Base-by-base conservation (phyloP, 2,797 vertebrate species). In the Pseudomugil gertrudae region DNA sequence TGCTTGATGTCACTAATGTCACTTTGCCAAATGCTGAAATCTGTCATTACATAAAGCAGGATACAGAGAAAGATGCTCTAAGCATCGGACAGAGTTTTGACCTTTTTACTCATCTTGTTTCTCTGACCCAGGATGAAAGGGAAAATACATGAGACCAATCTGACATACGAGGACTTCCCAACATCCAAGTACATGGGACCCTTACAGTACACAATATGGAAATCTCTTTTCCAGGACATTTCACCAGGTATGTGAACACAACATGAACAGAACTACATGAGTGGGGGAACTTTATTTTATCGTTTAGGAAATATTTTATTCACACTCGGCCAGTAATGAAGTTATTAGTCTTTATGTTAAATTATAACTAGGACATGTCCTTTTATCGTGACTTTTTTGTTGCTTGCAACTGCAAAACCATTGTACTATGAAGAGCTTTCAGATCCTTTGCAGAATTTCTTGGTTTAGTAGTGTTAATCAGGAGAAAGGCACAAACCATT, bases 171-270 rank as follows among this genome's bases (percentile, higher is more conserved):
- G 89, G 98, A 99, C 66, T 99, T 99, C 70, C 98, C 97, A 0
- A 99, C 98, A 56, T 98, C 97, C 68, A 99, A 99, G 80, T 99
- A 99, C 91, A 98, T 96, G 87, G 98, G 98, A 0, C 97, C 98
- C 0, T 90, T 99, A 83, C 98, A 99, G 90, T 99, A 96, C 86
- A 98, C 96, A 9, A 99, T 99, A 89, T 99, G 98, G 98, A 99
- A 99, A 83, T 96, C 96, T 0, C 95, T 99, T 27, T 98, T 96
- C 88, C 97, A 98, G 90, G 97, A 99, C 76, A 95, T 99, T 84
- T 95, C 96, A 48, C 98, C 98, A 68, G 98, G 98, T 99, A 95
- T 47, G 81, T 27, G 6, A 55, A 27, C 35, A 30, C 21, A 8
- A 27, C n/a, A 19, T 3, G 9, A 48, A 58, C 21, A 69, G 6